Evolutionary conservation across 2,888 invertebrate genomes (phyloP).

Genomic region (Unio delphinus): DNA sequence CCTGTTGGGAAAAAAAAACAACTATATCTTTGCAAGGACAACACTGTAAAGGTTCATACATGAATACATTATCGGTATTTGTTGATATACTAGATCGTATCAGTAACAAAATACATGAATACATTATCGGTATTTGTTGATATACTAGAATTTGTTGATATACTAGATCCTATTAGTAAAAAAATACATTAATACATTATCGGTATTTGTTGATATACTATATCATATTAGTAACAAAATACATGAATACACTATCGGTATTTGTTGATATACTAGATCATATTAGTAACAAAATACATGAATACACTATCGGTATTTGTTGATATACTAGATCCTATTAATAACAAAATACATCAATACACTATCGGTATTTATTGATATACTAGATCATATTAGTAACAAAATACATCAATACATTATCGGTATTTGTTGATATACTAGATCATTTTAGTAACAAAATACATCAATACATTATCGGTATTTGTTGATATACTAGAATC

Average conservation of each 20-base stretch:
- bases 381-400: no score
- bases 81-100: no score
- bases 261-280: no score
- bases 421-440: no score
- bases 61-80: neutral
- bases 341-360: neutral
- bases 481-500: no score
- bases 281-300: neutral
- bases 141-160: no score
- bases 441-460: neutral
- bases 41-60: neutral
- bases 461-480: neutral
- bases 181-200: neutral
- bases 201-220: no score
- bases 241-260: neutral
- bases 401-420: neutral
- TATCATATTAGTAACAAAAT: neutral
- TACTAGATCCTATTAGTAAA: no score
- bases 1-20: conserved; percentile 41
- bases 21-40: neutral
- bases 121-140: no score
- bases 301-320: no score
- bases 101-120: neutral
- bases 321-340: no score
- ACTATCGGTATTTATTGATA: no score